These are phyloP conservation scores for Galbula dea DNA, from an alignment of 2,113 vertebrate genomes.

Conservation along the genomic window DNA sequence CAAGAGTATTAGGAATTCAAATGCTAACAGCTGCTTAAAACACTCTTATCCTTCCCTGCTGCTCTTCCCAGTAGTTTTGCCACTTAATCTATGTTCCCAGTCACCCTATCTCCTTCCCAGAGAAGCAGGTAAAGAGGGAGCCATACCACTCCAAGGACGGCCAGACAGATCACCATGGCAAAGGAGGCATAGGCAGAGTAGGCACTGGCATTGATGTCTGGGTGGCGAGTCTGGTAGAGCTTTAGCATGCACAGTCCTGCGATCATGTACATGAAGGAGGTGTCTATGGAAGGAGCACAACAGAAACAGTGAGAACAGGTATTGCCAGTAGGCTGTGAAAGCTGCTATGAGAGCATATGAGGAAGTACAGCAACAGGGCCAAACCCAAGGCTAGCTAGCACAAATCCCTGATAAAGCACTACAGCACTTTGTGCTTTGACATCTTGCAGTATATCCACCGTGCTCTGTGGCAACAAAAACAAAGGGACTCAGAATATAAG, in stretches of 20 bases:
- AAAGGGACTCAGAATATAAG: not conserved
- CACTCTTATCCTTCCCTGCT: not conserved
- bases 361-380: not conserved
- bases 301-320: not conserved
- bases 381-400: not conserved
- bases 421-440: not conserved
- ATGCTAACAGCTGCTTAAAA: not conserved
- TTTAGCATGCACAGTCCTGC: slow-evolving; percentile 84
- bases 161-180: slow-evolving; percentile 76
- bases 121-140: not conserved
- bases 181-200: slow-evolving; percentile 81
- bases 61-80: not conserved
- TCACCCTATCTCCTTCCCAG: not conserved
- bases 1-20: not conserved
- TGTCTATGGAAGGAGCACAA: slow-evolving; percentile 66
- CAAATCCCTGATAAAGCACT: not conserved
- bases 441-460: not conserved
- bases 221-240: slow-evolving; percentile 83
- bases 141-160: slow-evolving; percentile 82
- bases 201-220: slow-evolving; percentile 82
- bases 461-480: not conserved
- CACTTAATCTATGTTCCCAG: not conserved
- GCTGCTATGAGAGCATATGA: not conserved
- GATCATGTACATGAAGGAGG: slow-evolving; percentile 85
- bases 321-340: not conserved